phyloP scores from a whole-genome alignment of 2,797 vertebrate species.

The Intellagama lesueurii region DNA sequence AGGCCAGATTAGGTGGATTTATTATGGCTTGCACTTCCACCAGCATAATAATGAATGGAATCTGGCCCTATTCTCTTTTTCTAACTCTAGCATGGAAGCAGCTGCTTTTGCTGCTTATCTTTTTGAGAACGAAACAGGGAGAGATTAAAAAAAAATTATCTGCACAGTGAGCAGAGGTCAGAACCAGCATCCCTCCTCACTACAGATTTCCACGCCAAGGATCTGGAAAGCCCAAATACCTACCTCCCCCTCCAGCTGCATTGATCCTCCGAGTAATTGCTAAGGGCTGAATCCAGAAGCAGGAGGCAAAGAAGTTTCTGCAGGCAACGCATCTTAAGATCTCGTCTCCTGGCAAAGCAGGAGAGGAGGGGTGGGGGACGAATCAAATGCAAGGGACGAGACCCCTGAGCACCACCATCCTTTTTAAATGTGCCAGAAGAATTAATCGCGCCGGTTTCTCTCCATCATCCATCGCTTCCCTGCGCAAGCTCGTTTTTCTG shows the following conservation, averaged over 20 bases:
- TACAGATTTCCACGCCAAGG: too few species aligned
- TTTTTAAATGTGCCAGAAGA: background rate
- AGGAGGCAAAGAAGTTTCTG: constrained; percentile 50
- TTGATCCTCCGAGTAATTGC: constrained; percentile 84
- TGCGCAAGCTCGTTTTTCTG: background rate
- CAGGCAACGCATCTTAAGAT: constrained; percentile 39
- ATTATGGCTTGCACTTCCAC: too few species aligned
- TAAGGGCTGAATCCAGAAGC: constrained; percentile 67
- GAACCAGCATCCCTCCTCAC: too few species aligned
- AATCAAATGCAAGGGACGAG: background rate
- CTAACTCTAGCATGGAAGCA: background rate
- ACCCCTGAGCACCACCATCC: background rate
- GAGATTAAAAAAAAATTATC: too few species aligned
- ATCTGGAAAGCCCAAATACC: constrained; percentile 65
- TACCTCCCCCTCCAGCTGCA: constrained; percentile 93
- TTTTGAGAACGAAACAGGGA: too few species aligned
- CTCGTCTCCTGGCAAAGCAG: background rate
- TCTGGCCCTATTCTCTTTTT: too few species aligned
- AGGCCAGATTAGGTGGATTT: background rate
- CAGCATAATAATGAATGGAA: too few species aligned
- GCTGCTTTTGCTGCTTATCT: background rate
- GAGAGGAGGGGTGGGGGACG: background rate
- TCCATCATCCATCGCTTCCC: background rate
- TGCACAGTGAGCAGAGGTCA: too few species aligned
- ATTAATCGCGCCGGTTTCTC: background rate